Evolutionary conservation across 2,113 vertebrate genomes (phyloP).

Genomic region (Tonatia bakeri): DNA sequence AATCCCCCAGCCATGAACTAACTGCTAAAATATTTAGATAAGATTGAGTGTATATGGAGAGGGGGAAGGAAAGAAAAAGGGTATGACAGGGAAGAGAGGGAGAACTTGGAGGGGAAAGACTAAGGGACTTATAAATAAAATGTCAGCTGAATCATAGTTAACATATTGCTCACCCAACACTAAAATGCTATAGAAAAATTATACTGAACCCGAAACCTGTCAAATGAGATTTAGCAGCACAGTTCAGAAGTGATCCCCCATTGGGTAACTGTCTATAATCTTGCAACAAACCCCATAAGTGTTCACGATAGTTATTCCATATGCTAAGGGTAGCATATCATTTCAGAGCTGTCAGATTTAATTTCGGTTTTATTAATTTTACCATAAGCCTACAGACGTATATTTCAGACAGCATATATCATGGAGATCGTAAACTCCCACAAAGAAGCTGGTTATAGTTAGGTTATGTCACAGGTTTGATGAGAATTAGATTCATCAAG

Average conservation of each 20-base stretch:
- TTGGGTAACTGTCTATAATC: conserved; percentile 83
- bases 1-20: conserved; percentile 33
- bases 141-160: conserved; percentile 75
- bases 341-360: conserved; percentile 83
- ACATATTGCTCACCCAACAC: conserved; percentile 73
- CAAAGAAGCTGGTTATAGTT: conserved; percentile 71
- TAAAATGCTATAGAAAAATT: conserved; percentile 77
- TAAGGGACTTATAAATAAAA: conserved; percentile 66
- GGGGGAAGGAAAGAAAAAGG: background rate
- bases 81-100: background rate
- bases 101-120: conserved; percentile 24
- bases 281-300: conserved; percentile 80
- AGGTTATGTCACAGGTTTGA: conserved; percentile 67
- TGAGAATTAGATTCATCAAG: conserved; percentile 55
- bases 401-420: conserved; percentile 78
- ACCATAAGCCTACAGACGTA: conserved; percentile 78
- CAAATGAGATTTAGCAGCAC: conserved; percentile 83
- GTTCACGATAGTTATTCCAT: conserved; percentile 79
- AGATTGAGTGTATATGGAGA: conserved; percentile 34
- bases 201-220: conserved; percentile 81
- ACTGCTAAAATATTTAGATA: conserved; percentile 72
- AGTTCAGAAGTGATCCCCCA: conserved; percentile 81
- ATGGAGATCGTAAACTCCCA: conserved; percentile 71
- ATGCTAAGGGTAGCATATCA: conserved; percentile 82
- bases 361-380: conserved; percentile 85